Percentiles rank a stretch among this genome's conserved stretches.
phyloP scores from a whole-genome alignment of 2,113 vertebrate species.

The Carlito syrichta region DNA sequence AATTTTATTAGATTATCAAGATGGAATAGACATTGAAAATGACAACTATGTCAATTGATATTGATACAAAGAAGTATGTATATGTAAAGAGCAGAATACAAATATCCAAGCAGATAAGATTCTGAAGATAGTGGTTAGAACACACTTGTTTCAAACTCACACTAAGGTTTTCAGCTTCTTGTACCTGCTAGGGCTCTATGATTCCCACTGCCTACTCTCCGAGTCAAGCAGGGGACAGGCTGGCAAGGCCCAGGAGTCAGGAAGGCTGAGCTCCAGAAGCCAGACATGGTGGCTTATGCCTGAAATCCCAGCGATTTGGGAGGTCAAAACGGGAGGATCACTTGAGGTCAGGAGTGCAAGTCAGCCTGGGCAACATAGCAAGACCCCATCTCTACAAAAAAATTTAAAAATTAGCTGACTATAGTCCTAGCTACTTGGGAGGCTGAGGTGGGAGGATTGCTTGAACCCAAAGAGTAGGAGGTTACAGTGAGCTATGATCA shows the following conservation, averaged over 20 bases:
- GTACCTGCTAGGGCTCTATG: not conserved
- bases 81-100: not conserved
- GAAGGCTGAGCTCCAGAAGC: not conserved
- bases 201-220: not conserved
- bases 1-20: not conserved
- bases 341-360: too few relatives aligned
- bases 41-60: not conserved
- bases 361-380: too few relatives aligned
- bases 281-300: too few relatives aligned
- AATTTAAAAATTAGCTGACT: too few relatives aligned
- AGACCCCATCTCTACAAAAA: too few relatives aligned
- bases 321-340: too few relatives aligned
- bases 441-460: too few relatives aligned
- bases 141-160: not conserved
- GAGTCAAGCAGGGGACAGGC: not conserved
- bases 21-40: not conserved
- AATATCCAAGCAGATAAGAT: not conserved
- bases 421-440: too few relatives aligned
- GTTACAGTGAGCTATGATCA: too few relatives aligned
- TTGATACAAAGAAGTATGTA: not conserved
- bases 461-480: too few relatives aligned
- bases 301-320: too few relatives aligned
- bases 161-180: not conserved
- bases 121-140: not conserved
- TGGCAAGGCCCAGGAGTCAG: not conserved